Conservation (phyloP, 2,113 vertebrate species). For the Entomyzon cyanotis region DNA sequence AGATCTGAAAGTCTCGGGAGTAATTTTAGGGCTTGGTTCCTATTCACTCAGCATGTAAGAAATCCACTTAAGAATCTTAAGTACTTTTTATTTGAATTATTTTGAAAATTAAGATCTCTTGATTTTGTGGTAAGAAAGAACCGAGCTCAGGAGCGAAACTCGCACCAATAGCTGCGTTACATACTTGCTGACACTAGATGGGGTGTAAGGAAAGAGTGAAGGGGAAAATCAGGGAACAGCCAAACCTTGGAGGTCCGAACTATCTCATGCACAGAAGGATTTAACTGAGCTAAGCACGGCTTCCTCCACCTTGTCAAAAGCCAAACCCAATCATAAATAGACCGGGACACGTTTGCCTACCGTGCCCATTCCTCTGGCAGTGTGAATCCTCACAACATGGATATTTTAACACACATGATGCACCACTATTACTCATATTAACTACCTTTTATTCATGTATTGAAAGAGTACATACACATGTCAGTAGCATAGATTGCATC, state of each 20-base stretch:
- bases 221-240: not conserved
- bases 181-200: slow-evolving; percentile 26
- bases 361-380: not conserved
- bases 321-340: not conserved
- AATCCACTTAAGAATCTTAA: not conserved
- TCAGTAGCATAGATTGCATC: slow-evolving; percentile 29
- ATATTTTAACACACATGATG: not conserved
- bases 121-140: not conserved
- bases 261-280: not conserved
- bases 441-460: slow-evolving; percentile 68
- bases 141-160: not conserved
- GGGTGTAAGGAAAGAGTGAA: slow-evolving; percentile 42
- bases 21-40: not conserved
- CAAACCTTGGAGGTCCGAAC: not conserved
- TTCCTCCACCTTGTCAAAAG: not conserved
- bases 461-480: slow-evolving; percentile 45
- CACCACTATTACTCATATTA: not conserved
- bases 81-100: not conserved
- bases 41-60: not conserved
- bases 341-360: not conserved
- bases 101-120: not conserved
- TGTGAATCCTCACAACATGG: accelerated
- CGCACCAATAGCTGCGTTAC: not conserved
- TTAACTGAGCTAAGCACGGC: not conserved
- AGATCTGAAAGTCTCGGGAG: not conserved